Conservation (phyloP, 2,888 invertebrate genomes). For the Julus scandinavius region DNA sequence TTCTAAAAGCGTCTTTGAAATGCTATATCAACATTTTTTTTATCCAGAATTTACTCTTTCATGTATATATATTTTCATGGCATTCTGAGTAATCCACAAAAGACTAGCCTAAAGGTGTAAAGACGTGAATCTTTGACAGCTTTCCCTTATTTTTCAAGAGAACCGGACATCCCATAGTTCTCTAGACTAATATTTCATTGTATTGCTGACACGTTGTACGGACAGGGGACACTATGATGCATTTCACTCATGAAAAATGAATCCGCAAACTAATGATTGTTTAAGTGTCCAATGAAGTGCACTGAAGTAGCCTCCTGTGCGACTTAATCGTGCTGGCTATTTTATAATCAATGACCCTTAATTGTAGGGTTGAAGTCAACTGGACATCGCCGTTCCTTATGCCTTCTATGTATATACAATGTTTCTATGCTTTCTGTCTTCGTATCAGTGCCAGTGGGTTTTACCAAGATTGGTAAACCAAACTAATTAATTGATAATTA, state of each 20-base stretch:
- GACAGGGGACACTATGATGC: conserved; percentile 36
- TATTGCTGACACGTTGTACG: conserved; percentile 38
- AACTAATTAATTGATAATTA: no score
- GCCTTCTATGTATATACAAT: neutral
- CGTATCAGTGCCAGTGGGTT: no score
- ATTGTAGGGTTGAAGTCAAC: conserved; percentile 3
- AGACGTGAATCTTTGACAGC: conserved; percentile 19
- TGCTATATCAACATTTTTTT: neutral
- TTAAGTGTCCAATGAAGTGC: conserved; percentile 43
- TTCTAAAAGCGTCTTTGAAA: neutral
- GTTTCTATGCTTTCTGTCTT: no score
- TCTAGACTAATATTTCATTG: conserved; percentile 26
- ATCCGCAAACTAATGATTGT: conserved; percentile 41
- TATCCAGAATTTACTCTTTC: no score
- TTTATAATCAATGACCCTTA: conserved; percentile 45
- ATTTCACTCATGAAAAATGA: conserved; percentile 29
- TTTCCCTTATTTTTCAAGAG: conserved; percentile 20
- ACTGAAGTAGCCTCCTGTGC: neutral
- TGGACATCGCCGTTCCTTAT: neutral
- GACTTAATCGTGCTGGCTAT: neutral
- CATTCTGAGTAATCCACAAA: neutral
- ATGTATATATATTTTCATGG: neutral
- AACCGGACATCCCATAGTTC: conserved; percentile 14
- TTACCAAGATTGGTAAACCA: no score
- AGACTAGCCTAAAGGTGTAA: neutral